Percentiles rank a stretch among this genome's conserved stretches.
phyloP scores from a whole-genome alignment of 2,113 vertebrate genomes.

The Cephalopterus ornatus region DNA sequence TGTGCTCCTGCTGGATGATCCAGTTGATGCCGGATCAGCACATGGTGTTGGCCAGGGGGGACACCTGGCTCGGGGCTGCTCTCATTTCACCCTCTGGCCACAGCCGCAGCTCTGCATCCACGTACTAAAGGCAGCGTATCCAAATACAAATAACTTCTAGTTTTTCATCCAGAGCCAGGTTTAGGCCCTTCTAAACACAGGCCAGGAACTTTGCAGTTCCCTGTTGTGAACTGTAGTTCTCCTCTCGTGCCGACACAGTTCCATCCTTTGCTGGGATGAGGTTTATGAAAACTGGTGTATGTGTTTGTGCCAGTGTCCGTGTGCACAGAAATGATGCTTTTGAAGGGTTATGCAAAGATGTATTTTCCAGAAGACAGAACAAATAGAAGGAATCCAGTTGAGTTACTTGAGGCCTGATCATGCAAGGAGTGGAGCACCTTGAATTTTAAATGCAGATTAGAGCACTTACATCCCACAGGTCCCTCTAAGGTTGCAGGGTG shows the following conservation, averaged over 20 bases:
- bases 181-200: not conserved
- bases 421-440: not conserved
- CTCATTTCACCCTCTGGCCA: not conserved
- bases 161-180: not conserved
- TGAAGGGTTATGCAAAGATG: not conserved
- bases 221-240: not conserved
- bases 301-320: not conserved
- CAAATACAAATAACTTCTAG: not conserved
- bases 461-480: not conserved
- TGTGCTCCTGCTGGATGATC: not conserved
- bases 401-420: not conserved
- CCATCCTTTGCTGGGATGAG: not conserved
- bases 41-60: not conserved
- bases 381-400: not conserved
- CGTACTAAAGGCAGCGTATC: fast-evolving
- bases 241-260: fast-evolving
- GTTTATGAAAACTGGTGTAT: not conserved
- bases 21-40: not conserved
- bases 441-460: not conserved
- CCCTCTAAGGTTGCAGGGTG: not conserved
- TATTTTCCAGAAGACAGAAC: not conserved
- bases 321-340: not conserved
- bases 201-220: not conserved
- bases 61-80: not conserved
- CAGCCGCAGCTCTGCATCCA: not conserved